These are phyloP conservation scores for Chesias legatella DNA, from an alignment of 2,888 invertebrate species.

Conservation along the genomic window DNA sequence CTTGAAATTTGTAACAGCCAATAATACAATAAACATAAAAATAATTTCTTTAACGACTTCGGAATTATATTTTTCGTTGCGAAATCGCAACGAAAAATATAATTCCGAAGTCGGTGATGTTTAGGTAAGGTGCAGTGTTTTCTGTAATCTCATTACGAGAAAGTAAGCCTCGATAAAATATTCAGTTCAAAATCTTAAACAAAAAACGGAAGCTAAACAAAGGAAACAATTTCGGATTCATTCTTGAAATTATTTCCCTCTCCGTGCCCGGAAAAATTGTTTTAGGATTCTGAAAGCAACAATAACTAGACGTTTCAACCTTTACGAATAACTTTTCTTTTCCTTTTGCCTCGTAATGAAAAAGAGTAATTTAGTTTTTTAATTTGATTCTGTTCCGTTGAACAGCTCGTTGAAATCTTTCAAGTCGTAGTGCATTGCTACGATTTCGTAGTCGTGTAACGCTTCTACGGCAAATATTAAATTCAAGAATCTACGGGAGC, in stretches of 20 bases:
- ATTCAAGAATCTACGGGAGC: neutral
- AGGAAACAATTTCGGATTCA: constrained; percentile 36
- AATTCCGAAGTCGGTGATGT: constrained; percentile 4
- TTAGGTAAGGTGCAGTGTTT: constrained; percentile 11
- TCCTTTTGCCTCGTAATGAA: constrained; percentile 2
- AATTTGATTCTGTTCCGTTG: constrained; percentile 17
- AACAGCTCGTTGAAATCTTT: constrained; percentile 37
- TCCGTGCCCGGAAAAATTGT: constrained; percentile 32
- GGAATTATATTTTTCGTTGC: too few relatives aligned
- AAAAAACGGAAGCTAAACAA: constrained; percentile 30
- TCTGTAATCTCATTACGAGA: constrained; percentile 24
- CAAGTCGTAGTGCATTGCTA: constrained; percentile 26
- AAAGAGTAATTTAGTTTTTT: constrained; percentile 6
- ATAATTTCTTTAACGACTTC: too few relatives aligned
- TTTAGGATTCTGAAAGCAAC: constrained; percentile 32
- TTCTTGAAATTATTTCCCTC: constrained; percentile 35
- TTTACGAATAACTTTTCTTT: constrained; percentile 11
- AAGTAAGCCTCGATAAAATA: constrained; percentile 26
- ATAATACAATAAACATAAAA: too few relatives aligned
- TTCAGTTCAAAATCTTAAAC: constrained; percentile 29
- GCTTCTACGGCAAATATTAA: constrained; percentile 14
- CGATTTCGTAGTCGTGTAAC: constrained; percentile 34
- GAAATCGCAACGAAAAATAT: too few relatives aligned
- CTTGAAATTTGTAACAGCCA: too few relatives aligned
- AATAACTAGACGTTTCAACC: constrained; percentile 25